These are phyloP conservation scores for Homarus americanus DNA, from an alignment of 1,140 invertebrate species.

Conservation along the genomic window DNA sequence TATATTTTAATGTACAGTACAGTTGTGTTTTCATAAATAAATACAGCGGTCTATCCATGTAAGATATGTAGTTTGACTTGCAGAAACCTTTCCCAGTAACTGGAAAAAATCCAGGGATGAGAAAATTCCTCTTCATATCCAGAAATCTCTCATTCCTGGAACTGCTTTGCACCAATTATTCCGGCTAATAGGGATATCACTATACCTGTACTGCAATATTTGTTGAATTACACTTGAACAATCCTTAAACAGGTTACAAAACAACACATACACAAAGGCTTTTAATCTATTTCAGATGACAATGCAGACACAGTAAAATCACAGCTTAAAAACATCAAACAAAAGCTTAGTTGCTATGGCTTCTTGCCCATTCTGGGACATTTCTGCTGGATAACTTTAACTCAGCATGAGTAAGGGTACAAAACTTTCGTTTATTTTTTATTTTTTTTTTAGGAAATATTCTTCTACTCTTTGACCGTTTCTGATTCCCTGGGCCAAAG, in stretches of 20 bases:
- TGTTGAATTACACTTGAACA: not conserved
- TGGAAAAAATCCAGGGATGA: too few relatives aligned
- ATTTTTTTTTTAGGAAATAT: constrained; percentile 55
- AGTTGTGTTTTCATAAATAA: too few relatives aligned
- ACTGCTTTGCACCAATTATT: too few relatives aligned
- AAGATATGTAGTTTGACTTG: too few relatives aligned
- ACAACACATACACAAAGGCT: constrained; percentile 65
- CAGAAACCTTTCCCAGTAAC: too few relatives aligned
- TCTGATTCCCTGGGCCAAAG: constrained; percentile 59
- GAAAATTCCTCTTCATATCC: too few relatives aligned
- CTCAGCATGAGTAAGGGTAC: constrained; percentile 64
- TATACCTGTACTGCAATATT: too few relatives aligned
- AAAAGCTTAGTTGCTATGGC: constrained; percentile 71
- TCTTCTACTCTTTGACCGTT: constrained; percentile 61
- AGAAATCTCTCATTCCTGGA: too few relatives aligned
- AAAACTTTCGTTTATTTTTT: constrained; percentile 55
- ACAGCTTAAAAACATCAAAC: constrained; percentile 74
- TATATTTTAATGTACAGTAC: too few relatives aligned
- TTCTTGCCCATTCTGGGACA: constrained; percentile 60
- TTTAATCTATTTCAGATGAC: constrained; percentile 74
- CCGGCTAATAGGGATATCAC: too few relatives aligned
- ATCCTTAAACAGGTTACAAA: constrained; percentile 17
- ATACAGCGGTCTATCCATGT: too few relatives aligned
- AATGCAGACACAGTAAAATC: constrained; percentile 73
- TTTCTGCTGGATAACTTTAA: constrained; percentile 53